Base-by-base conservation (phyloP, 2,797 vertebrate species). In the Halcyon smyrnensis region DNA sequence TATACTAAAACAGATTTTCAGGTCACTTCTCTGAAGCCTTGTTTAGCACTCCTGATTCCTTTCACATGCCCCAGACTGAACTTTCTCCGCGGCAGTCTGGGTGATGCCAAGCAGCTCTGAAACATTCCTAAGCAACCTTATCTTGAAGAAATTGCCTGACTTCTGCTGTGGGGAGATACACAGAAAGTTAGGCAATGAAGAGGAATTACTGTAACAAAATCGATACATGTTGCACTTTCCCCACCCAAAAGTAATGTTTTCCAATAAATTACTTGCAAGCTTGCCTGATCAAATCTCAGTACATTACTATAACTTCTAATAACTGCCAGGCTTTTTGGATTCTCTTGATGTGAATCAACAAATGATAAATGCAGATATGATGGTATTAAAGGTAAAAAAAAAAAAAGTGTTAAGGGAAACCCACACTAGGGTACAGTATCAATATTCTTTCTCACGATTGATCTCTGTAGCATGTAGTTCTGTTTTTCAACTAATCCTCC, bases 21-120 rank as follows among this genome's bases (percentile, higher is more conserved):
- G 80, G 89, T 95, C 90, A 94, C 45, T 84, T 93, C 59, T 88
- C 79, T 74, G 79, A 57, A 84, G 51, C 67, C 57, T 62, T 48
- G 11, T 77, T 95, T 28, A 92, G 56, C 53, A 59, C 63, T 91
- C 50, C 51, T 20, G 48, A 65, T 73, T 90, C 87, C 63, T 83
- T 96, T 97, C 94, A 85, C 95, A 95, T 93, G 96, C 76, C 82
- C 92, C 90, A 84, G 90, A 78, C 51, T 89, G 86, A 95, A 93
- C 95, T 93, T 91, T 70, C 56, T 64, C 65, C 57, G 69, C 2
- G 10, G 78, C 78, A 75, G 64, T 32, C 79, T 50, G 27, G 1
- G 32, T 62, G 36, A 57, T 92, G 65, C 89, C 87, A 91, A 83
- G 57, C 81, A 87, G 54, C 60, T 84, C 73, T 91, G 70, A 83